A percentile compares a stretch with the other conserved stretches of the same genome.
Evolutionary conservation across 2,888 invertebrate genomes (phyloP).

Genomic region (Lithophane semibrunnea): DNA sequence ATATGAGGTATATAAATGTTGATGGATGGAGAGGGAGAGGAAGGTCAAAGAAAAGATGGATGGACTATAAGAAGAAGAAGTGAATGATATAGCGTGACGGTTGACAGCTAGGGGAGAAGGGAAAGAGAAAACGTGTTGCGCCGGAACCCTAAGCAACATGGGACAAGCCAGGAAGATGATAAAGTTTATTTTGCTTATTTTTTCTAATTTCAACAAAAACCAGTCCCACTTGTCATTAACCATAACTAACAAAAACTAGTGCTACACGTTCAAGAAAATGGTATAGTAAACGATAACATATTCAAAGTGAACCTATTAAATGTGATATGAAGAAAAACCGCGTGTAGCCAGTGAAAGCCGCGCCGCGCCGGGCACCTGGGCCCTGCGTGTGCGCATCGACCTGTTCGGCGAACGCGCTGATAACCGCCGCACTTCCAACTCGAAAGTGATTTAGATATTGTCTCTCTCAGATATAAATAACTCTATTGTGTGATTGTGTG

Average conservation of each 20-base stretch:
- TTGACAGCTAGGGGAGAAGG: too few species aligned
- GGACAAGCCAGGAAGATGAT: too few species aligned
- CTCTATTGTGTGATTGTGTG: slow-evolving; percentile 26
- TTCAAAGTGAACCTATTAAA: slow-evolving; percentile 59
- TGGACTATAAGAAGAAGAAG: too few species aligned
- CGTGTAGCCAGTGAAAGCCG: slow-evolving; percentile 64
- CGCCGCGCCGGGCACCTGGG: slow-evolving; percentile 44
- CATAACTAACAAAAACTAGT: slow-evolving; percentile 30
- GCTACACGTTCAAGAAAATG: slow-evolving; percentile 40
- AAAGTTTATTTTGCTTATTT: slow-evolving; percentile 24
- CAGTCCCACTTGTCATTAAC: slow-evolving; percentile 19
- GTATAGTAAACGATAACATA: slow-evolving; percentile 36
- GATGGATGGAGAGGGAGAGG: too few species aligned
- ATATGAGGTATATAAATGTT: too few species aligned
- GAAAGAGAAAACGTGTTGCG: too few species aligned
- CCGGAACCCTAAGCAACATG: too few species aligned
- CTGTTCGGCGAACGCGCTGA: slow-evolving; percentile 70
- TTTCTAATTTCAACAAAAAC: slow-evolving; percentile 12
- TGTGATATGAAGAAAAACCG: slow-evolving; percentile 64
- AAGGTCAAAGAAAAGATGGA: too few species aligned
- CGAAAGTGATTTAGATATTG: slow-evolving; percentile 80
- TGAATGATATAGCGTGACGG: too few species aligned
- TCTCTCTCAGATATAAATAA: slow-evolving; percentile 59
- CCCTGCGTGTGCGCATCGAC: slow-evolving; percentile 65
- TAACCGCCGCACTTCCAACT: slow-evolving; percentile 73